Conservation (phyloP, 1,140 invertebrate species). For the Drosophila nasuta region DNA sequence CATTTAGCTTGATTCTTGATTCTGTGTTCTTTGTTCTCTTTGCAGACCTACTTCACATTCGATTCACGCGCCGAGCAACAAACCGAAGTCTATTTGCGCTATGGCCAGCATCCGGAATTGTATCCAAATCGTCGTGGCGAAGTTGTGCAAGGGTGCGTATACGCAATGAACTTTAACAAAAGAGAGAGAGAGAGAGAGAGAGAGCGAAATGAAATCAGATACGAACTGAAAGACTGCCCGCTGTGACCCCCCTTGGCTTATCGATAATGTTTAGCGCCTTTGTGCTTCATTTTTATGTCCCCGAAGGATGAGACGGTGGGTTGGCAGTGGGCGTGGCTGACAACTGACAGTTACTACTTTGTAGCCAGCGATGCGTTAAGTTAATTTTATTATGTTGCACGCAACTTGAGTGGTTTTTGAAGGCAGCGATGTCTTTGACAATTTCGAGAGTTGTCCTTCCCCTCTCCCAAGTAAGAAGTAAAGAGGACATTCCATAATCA, state of each 20-base stretch:
- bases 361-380: constrained; percentile 64
- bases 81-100: constrained; percentile 94
- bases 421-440: constrained; percentile 39
- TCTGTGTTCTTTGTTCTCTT: constrained; percentile 32
- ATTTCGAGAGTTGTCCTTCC: constrained; percentile 24
- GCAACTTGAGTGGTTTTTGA: constrained; percentile 57
- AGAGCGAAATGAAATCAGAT: constrained; percentile 3
- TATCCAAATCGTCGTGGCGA: constrained; percentile 95
- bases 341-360: constrained; percentile 53
- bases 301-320: neutral
- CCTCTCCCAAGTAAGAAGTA: neutral
- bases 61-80: constrained; percentile 93
- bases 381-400: constrained; percentile 74
- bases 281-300: constrained; percentile 36
- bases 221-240: constrained; percentile 14
- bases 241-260: constrained; percentile 38
- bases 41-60: constrained; percentile 87
- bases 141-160: constrained; percentile 90
- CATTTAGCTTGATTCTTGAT: constrained; percentile 11
- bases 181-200: neutral
- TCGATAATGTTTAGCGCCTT: constrained; percentile 58
- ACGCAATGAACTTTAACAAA: constrained; percentile 32
- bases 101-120: constrained; percentile 95
- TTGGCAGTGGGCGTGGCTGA: constrained; percentile 25
- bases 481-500: constrained; percentile 69